Percentiles rank a stretch among this genome's conserved stretches.
phyloP scores from a whole-genome alignment of 2,797 vertebrate genomes.

The Menidia menidia region DNA sequence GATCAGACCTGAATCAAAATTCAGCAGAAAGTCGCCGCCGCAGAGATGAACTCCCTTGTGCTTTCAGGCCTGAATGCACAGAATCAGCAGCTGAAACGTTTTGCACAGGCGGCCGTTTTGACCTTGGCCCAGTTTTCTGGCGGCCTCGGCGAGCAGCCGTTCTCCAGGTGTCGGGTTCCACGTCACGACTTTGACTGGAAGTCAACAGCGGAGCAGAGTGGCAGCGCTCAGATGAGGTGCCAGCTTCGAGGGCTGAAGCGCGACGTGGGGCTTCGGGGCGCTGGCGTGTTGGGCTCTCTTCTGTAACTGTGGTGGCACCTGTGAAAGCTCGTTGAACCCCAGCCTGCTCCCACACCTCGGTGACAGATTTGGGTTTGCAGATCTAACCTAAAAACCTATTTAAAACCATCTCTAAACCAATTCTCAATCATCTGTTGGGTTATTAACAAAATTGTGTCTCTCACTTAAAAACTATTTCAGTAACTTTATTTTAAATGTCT shows the following conservation, averaged over 20 bases:
- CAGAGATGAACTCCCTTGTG: not conserved
- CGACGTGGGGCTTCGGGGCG: not conserved
- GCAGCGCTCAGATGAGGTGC: not conserved
- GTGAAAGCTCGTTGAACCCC: too few species aligned
- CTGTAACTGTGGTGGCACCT: too few species aligned
- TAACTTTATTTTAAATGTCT: too few species aligned
- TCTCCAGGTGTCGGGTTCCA: constrained; percentile 7
- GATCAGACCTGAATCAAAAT: not conserved
- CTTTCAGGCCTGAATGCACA: not conserved
- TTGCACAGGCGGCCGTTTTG: not conserved
- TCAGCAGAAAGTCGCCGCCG: not conserved
- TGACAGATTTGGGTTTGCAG: too few species aligned
- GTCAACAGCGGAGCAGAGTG: not conserved
- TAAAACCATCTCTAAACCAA: too few species aligned
- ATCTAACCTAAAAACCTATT: too few species aligned
- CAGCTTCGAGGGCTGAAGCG: not conserved
- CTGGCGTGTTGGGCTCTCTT: not conserved
- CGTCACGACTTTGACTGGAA: not conserved
- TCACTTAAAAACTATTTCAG: too few species aligned
- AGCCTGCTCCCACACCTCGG: too few species aligned
- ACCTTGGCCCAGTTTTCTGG: not conserved
- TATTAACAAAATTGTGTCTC: too few species aligned
- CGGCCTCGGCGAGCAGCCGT: not conserved
- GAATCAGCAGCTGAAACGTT: not conserved
- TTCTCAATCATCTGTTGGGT: too few species aligned